These are phyloP conservation scores for Dione vanillae DNA, from an alignment of 2,888 invertebrate genomes.

Conservation along the genomic window DNA sequence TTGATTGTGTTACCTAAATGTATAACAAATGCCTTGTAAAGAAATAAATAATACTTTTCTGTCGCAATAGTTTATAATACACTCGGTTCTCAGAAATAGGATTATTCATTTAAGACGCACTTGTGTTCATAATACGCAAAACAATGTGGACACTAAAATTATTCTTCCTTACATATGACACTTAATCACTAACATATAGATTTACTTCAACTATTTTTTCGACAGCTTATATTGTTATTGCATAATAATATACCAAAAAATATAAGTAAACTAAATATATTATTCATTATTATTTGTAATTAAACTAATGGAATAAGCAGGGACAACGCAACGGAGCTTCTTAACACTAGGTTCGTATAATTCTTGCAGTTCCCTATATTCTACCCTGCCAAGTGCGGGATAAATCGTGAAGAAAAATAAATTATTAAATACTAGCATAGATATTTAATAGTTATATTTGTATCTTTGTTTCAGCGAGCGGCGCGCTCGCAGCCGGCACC, in stretches of 20 bases:
- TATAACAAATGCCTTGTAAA: slow-evolving; percentile 1
- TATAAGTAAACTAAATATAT: too few relatives aligned
- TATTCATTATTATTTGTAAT: too few relatives aligned
- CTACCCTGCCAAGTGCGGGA: too few relatives aligned
- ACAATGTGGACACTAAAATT: not conserved
- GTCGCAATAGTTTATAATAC: not conserved
- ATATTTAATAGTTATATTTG: slow-evolving; percentile 8
- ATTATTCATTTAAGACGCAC: slow-evolving; percentile 9
- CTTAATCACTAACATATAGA: too few relatives aligned
- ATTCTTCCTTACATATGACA: not conserved
- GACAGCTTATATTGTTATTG: too few relatives aligned
- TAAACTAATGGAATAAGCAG: too few relatives aligned
- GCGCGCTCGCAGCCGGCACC: slow-evolving; percentile 92
- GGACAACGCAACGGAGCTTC: too few relatives aligned
- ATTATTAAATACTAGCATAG: not conserved
- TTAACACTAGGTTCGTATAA: too few relatives aligned
- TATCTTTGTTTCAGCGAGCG: slow-evolving; percentile 76
- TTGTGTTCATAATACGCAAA: slow-evolving; percentile 15
- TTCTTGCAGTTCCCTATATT: too few relatives aligned
- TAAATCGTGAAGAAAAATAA: not conserved
- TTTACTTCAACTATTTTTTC: too few relatives aligned
- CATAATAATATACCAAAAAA: too few relatives aligned
- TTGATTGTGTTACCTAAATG: not conserved
- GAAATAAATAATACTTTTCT: slow-evolving; percentile 1
- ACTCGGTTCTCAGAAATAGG: not conserved